Evolutionary conservation across 1,140 invertebrate species (phyloP).

Genomic region (Fragariocoptes setiger): DNA sequence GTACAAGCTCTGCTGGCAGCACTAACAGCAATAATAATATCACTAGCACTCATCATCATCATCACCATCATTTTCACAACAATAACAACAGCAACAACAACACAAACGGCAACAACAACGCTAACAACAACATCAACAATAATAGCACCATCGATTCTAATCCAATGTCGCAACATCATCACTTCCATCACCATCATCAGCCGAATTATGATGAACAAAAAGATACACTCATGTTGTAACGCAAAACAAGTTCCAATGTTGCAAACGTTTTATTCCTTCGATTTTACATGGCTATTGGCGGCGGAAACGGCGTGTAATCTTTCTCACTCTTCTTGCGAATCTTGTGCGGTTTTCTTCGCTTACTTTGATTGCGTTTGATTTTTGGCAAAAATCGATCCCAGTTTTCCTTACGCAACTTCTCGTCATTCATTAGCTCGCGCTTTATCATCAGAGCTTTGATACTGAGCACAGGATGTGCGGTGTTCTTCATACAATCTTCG

Average conservation of each 20-base stretch:
- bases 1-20: not conserved
- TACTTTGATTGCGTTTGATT: constrained; percentile 68
- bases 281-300: no score
- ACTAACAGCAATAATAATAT: not conserved
- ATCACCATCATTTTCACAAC: not conserved
- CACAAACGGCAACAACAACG: not conserved
- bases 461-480: constrained; percentile 97
- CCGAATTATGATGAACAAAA: no score
- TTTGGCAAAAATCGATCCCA: constrained; percentile 93
- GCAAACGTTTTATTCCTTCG: no score
- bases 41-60: not conserved
- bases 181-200: no score
- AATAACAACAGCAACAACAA: not conserved
- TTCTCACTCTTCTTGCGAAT: constrained; percentile 40
- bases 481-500: constrained; percentile 77
- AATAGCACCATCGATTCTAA: not conserved
- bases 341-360: constrained; percentile 50
- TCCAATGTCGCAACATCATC: no score
- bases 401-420: constrained; percentile 60
- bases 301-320: constrained; percentile 88
- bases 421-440: constrained; percentile 64
- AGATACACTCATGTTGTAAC: no score
- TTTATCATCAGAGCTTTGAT: constrained; percentile 96
- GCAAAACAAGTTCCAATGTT: no score
- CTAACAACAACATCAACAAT: not conserved